Base-by-base conservation (phyloP, 2,888 invertebrate species). In the Sericinus montela region DNA sequence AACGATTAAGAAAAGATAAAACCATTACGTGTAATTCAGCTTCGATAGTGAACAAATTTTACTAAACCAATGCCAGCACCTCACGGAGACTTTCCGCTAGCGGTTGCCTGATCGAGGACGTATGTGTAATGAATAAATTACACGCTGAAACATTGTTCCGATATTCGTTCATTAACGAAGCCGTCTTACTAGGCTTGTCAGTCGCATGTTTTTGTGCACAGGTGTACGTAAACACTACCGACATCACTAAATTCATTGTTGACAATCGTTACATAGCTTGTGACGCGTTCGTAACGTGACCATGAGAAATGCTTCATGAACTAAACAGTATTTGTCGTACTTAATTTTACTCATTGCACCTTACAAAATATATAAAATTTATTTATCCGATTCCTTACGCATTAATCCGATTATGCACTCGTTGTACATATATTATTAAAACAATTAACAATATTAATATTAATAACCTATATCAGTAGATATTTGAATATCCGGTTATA, bases 111-210 rank as follows among this genome's bases (percentile, higher is more conserved):
- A 85, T 82, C 82, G 86, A 85, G 85, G 84, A 81, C 86, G 83
- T 67, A 76, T 81, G 84, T 80, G 76, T 84, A 82, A 87, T 87
- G 87, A 86, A 88, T 87, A 88, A 87, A 87, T 87, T 87, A 87
- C 87, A 87, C 83, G 85, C 84, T 84, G 82, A 83, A 85, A 86
- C 83, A 86, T 84, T 87, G 85, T 87, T 75, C 77, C 80, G 70
- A 83, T 79, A 71, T 69, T 72, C 77, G 79, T 80, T 77, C 82
- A 82, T 80, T 84, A 83, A 74, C 75, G 71, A 71, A 63, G 64
- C 71, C 71, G 73, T 75, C 70, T 65, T 67, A n/a, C 53, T 65
- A 66, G 63, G 68, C 73, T 61, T 60, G 58, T 63, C 59, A 53
- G 56, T 65, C 67, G 67, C 65, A 62, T 64, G 63, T 68, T 70